Evolutionary conservation across 2,797 vertebrate species (phyloP).

Genomic region (Parambassis ranga): DNA sequence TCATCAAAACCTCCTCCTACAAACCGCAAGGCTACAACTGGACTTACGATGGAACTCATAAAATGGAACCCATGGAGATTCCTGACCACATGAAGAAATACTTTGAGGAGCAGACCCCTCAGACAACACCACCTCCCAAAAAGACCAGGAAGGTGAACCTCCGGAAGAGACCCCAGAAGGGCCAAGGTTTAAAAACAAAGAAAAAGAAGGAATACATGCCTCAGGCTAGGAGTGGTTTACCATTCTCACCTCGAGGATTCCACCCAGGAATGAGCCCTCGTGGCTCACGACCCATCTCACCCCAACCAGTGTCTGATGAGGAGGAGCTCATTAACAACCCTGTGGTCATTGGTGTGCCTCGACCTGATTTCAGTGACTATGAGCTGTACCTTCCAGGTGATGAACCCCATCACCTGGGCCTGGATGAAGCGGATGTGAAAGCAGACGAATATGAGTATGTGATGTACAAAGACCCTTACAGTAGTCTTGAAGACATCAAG

Average conservation of each 20-base stretch:
- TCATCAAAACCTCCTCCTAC: conserved; percentile 70
- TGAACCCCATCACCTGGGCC: conserved; percentile 29
- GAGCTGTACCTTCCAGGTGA: conserved; percentile 75
- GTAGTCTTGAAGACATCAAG: conserved; percentile 67
- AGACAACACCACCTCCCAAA: conserved; percentile 24
- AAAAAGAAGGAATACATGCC: conserved; percentile 76
- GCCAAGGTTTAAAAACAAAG: conserved; percentile 76
- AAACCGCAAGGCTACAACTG: conserved; percentile 68
- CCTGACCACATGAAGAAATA: conserved; percentile 77
- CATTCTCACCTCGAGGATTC: conserved; percentile 70
- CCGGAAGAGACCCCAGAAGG: conserved; percentile 60
- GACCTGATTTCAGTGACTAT: conserved; percentile 85
- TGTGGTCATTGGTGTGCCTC: conserved; percentile 85
- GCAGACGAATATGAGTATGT: conserved; percentile 81
- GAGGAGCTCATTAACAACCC: conserved; percentile 58
- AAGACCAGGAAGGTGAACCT: conserved; percentile 54
- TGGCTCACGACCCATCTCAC: conserved; percentile 51
- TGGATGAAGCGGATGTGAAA: neutral
- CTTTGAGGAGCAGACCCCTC: conserved; percentile 37
- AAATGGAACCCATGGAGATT: conserved; percentile 54
- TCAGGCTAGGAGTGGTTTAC: conserved; percentile 41
- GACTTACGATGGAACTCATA: conserved; percentile 74
- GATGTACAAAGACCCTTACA: conserved; percentile 87
- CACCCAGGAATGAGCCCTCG: conserved; percentile 56
- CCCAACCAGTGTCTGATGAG: conserved; percentile 49